Conservation (phyloP, 2,888 invertebrate species). For the Phasia obesa region DNA sequence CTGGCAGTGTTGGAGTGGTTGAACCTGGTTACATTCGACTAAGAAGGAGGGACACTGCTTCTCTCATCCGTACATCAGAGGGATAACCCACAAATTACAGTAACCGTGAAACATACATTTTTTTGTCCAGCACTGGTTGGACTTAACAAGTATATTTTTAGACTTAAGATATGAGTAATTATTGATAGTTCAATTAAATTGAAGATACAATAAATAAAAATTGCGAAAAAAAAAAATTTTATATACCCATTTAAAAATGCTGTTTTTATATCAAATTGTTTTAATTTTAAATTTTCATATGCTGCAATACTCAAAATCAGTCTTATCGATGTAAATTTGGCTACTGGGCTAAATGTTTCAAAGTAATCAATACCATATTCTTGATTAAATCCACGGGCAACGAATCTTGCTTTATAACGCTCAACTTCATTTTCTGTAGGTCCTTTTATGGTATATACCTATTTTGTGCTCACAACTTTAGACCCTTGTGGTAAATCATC, state of each 20-base stretch:
- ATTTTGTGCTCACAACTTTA: slow-evolving; percentile 35
- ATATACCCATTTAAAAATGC: slow-evolving; percentile 65
- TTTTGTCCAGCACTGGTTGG: too few relatives aligned
- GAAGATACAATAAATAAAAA: too few relatives aligned
- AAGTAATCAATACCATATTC: slow-evolving; percentile 66
- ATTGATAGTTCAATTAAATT: too few relatives aligned
- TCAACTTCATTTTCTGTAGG: slow-evolving; percentile 27
- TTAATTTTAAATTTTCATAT: slow-evolving; percentile 48
- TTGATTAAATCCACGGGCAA: slow-evolving; percentile 45
- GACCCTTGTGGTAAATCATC: slow-evolving; percentile 31
- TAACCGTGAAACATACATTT: too few relatives aligned
- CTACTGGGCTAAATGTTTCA: slow-evolving; percentile 65
- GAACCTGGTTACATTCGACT: too few relatives aligned
- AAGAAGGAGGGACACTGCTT: too few relatives aligned
- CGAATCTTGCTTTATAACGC: slow-evolving; percentile 60
- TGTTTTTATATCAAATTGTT: slow-evolving; percentile 65
- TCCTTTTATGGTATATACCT: slow-evolving; percentile 40
- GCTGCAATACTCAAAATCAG: slow-evolving; percentile 50
- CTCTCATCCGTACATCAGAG: too few relatives aligned
- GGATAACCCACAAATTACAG: too few relatives aligned
- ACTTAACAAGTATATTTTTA: too few relatives aligned
- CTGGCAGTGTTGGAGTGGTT: too few relatives aligned
- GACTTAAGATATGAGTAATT: too few relatives aligned
- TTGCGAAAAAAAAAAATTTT: too few relatives aligned
- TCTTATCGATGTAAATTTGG: slow-evolving; percentile 49